These are phyloP conservation scores for Lynx canadensis DNA, from an alignment of 2,113 vertebrate genomes.

Conservation along the genomic window DNA sequence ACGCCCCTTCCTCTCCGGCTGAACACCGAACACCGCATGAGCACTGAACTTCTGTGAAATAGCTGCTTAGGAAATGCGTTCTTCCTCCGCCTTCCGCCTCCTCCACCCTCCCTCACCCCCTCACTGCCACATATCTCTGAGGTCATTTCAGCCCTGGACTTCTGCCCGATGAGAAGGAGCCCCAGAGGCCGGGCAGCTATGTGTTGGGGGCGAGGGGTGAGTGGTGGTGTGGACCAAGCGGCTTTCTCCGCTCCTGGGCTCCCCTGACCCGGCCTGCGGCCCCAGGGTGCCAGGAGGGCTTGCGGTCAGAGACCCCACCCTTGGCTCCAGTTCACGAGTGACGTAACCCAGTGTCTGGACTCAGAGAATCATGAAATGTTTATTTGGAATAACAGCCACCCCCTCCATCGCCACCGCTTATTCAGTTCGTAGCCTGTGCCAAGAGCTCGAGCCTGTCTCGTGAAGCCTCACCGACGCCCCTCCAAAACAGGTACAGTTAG, in stretches of 20 bases:
- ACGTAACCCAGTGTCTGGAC: conserved; percentile 30
- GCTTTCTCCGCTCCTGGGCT: neutral
- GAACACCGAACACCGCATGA: neutral
- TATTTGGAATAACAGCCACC: neutral
- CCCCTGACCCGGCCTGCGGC: neutral
- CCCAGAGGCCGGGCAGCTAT: neutral
- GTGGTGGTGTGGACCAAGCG: neutral
- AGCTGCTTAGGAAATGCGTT: conserved; percentile 56
- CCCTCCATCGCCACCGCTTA: neutral
- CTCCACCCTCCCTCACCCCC: neutral
- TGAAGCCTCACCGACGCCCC: neutral
- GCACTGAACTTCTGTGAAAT: neutral
- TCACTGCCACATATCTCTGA: neutral
- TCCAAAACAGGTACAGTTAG: accelerated
- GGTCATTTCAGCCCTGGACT: conserved; percentile 21
- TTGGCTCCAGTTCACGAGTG: conserved; percentile 53
- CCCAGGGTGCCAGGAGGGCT: neutral
- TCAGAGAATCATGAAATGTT: conserved; percentile 61
- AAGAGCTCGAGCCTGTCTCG: neutral
- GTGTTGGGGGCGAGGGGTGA: neutral
- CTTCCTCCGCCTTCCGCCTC: neutral
- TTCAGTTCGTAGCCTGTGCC: neutral
- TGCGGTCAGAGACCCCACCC: conserved; percentile 56
- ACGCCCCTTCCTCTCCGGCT: neutral
- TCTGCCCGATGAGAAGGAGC: neutral